These are phyloP conservation scores for Pseudolycoriella hygida DNA, from an alignment of 2,888 invertebrate genomes.

Conservation along the genomic window DNA sequence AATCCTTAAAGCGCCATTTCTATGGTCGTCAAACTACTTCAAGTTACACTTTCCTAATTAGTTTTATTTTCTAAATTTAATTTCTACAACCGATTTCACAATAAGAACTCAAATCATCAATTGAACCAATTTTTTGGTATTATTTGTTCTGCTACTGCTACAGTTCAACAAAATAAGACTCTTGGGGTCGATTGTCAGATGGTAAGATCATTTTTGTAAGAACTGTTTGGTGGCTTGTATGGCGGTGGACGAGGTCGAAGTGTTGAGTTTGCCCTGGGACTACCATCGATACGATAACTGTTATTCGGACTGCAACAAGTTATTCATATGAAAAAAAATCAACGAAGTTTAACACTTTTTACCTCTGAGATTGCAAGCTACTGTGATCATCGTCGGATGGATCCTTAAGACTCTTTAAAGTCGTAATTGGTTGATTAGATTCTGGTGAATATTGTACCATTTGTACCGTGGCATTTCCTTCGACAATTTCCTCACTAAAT, in stretches of 20 bases:
- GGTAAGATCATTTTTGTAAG: conserved; percentile 21
- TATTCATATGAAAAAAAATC: neutral
- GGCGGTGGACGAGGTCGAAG: conserved; percentile 28
- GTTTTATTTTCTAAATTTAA: too few relatives aligned
- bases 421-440: conserved; percentile 37
- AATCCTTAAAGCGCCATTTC: too few relatives aligned
- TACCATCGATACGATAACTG: conserved; percentile 34
- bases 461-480: conserved; percentile 29
- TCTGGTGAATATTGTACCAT: conserved; percentile 42
- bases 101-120: too few relatives aligned
- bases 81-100: too few relatives aligned
- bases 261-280: conserved; percentile 30
- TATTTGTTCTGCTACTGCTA: too few relatives aligned
- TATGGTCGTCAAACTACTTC: too few relatives aligned
- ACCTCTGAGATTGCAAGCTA: conserved; percentile 28
- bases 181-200: conserved; percentile 25
- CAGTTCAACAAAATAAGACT: neutral
- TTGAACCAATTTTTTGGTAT: too few relatives aligned
- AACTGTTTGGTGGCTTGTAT: conserved; percentile 20
- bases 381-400: conserved; percentile 23
- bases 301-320: conserved; percentile 34
- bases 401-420: conserved; percentile 38
- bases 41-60: too few relatives aligned
- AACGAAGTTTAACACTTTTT: neutral
- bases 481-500: conserved; percentile 13